These are phyloP conservation scores for Drosophila mayaguana DNA, from an alignment of 2,888 invertebrate species.

Conservation along the genomic window DNA sequence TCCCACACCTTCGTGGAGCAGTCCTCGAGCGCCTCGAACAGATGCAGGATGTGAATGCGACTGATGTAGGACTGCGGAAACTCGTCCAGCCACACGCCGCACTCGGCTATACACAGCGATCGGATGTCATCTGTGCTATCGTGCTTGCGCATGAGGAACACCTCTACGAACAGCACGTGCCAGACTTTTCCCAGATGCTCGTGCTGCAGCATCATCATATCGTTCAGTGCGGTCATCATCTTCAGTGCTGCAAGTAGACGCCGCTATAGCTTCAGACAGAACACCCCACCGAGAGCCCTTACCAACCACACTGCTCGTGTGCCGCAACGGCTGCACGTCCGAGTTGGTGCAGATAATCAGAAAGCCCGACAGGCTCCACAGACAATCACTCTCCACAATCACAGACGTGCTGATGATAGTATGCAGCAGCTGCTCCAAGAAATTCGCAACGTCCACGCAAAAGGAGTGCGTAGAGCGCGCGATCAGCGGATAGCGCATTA, in stretches of 20 bases:
- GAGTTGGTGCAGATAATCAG: neutral
- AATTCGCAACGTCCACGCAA: neutral
- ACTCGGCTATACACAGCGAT: neutral
- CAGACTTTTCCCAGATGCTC: neutral
- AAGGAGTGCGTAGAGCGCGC: too few relatives aligned
- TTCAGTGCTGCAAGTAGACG: constrained; percentile 6
- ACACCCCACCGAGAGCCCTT: neutral
- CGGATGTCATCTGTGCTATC: neutral
- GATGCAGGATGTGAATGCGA: neutral
- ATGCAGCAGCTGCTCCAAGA: neutral
- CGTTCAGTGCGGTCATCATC: constrained; percentile 1
- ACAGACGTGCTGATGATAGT: neutral
- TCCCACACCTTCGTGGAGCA: neutral
- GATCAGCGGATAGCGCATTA: too few relatives aligned
- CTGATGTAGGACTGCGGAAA: neutral
- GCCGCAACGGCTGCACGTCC: constrained; percentile 8
- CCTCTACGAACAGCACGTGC: neutral
- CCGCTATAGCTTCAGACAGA: neutral
- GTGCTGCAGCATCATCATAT: neutral
- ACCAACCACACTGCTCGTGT: constrained; percentile 1
- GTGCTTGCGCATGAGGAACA: neutral
- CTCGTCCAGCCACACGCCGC: constrained; percentile 1
- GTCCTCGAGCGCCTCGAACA: constrained; percentile 5
- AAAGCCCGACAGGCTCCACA: neutral
- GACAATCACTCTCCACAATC: neutral